Evolutionary conservation across 53 echinoderm and acorn worm genomes (phyloP).

Genomic region (Zoroaster sp.): DNA sequence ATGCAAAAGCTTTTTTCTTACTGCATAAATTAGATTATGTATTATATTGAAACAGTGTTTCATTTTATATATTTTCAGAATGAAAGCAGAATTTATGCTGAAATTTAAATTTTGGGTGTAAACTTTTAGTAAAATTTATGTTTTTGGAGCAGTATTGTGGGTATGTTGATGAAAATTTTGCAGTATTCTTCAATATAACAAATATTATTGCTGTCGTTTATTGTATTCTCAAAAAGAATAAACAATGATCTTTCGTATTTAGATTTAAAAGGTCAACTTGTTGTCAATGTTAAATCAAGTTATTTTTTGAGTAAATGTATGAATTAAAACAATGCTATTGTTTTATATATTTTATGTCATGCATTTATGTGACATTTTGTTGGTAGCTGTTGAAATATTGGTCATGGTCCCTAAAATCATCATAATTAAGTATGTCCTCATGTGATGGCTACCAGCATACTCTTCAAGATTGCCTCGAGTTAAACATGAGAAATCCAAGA

Average conservation of each 20-base stretch:
- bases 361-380: not conserved
- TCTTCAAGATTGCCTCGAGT: no score
- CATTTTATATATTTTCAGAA: not conserved
- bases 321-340: constrained; percentile 52
- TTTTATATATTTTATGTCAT: constrained; percentile 30
- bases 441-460: no score
- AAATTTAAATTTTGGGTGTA: not conserved
- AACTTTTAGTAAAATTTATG: not conserved
- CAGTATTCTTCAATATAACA: not conserved
- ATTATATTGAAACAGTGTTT: constrained; percentile 1
- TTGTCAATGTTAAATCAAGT: constrained; percentile 36
- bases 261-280: constrained; percentile 24
- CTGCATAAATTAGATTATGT: constrained; percentile 16
- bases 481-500: no score
- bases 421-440: no score
- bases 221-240: not conserved
- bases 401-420: not conserved
- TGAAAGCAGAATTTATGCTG: not conserved
- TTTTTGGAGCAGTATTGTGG: constrained; percentile 8
- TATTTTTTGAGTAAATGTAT: constrained; percentile 51
- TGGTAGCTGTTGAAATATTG: not conserved
- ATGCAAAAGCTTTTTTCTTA: constrained; percentile 30
- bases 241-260: constrained; percentile 33
- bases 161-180: not conserved
- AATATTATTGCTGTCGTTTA: not conserved